phyloP scores from a whole-genome alignment of 1,140 invertebrate genomes.

The Eueides isabella region DNA sequence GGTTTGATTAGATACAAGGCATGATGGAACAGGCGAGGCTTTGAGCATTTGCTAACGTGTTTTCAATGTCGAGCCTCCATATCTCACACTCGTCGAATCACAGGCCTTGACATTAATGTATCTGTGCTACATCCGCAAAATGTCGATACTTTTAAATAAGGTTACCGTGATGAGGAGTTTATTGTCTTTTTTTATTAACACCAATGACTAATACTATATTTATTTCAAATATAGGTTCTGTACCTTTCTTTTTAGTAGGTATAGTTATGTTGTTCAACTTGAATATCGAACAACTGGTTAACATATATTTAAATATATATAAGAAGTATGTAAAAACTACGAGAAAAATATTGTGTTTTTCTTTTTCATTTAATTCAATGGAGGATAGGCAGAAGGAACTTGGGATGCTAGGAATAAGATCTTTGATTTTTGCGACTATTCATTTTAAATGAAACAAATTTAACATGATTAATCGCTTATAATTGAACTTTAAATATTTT shows the following conservation, averaged over 20 bases:
- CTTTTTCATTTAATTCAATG: too few relatives aligned
- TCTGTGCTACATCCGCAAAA: slow-evolving; percentile 37
- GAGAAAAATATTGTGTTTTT: too few relatives aligned
- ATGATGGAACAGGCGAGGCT: slow-evolving; percentile 27
- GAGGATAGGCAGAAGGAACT: too few relatives aligned
- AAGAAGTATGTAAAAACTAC: too few relatives aligned
- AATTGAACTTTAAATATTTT: too few relatives aligned
- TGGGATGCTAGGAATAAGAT: too few relatives aligned
- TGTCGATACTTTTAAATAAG: slow-evolving; percentile 16
- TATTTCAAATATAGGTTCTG: neutral
- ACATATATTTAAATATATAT: too few relatives aligned
- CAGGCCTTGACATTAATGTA: slow-evolving; percentile 48
- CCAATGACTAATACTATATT: neutral
- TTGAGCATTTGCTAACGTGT: slow-evolving; percentile 39
- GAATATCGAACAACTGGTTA: neutral
- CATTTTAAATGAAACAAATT: too few relatives aligned
- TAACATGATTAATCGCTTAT: too few relatives aligned
- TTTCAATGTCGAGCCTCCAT: slow-evolving; percentile 46
- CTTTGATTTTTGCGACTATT: too few relatives aligned
- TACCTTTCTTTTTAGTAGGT: neutral
- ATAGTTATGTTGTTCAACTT: neutral
- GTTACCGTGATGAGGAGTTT: neutral
- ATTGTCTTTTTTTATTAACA: neutral
- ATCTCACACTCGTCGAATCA: slow-evolving; percentile 36
- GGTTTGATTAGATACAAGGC: slow-evolving; percentile 36